Conservation (phyloP, 2,888 invertebrate species). For the Rosalia funebris region DNA sequence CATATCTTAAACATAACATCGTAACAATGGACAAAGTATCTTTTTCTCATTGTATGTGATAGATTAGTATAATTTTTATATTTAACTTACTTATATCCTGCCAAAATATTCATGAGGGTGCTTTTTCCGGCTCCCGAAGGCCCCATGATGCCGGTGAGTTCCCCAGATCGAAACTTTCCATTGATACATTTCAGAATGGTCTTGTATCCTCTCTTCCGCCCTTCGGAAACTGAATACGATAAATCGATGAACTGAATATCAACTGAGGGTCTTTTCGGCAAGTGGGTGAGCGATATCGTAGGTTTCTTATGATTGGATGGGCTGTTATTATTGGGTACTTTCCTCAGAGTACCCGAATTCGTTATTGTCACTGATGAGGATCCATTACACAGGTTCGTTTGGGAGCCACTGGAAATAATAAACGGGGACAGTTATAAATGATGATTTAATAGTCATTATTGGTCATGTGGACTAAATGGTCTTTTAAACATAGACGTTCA, state of each 20-base stretch:
- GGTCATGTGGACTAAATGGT: too few relatives aligned
- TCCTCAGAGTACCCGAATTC: conserved; percentile 65
- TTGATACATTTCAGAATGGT: conserved; percentile 81
- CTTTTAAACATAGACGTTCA: too few relatives aligned
- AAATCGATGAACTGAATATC: conserved; percentile 90
- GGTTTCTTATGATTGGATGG: conserved; percentile 78
- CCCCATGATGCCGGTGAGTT: conserved; percentile 95
- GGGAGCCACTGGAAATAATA: conserved; percentile 72
- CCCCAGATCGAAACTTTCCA: conserved; percentile 90
- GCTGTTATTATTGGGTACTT: conserved; percentile 79
- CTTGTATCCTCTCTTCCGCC: conserved; percentile 82
- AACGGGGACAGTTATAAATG: too few relatives aligned
- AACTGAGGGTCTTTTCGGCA: conserved; percentile 87
- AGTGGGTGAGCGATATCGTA: conserved; percentile 79
- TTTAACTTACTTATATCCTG: conserved; percentile 90
- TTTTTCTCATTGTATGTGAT: too few relatives aligned
- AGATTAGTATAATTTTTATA: too few relatives aligned
- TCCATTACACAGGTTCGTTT: conserved; percentile 79
- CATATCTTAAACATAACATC: too few relatives aligned
- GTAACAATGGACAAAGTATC: too few relatives aligned
- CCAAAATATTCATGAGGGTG: conserved; percentile 88
- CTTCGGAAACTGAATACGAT: conserved; percentile 89
- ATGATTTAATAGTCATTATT: too few relatives aligned
- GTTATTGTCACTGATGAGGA: conserved; percentile 63
- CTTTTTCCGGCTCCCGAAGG: conserved; percentile 87